Evolutionary conservation across 2,888 invertebrate species (phyloP).

Genomic region (Platerodrilus igneus): DNA sequence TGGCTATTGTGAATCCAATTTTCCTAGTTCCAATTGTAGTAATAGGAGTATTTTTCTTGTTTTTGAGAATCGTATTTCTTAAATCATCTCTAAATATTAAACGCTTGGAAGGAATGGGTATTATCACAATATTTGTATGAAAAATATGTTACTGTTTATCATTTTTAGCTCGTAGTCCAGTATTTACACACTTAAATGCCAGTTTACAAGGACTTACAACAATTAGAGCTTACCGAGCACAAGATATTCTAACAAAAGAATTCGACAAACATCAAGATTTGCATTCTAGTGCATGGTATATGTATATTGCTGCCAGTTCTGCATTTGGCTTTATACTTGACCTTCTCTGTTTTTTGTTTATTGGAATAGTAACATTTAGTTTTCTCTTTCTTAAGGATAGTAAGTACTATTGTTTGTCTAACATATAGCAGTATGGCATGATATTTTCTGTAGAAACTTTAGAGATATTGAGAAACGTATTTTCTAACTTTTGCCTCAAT

Average conservation of each 20-base stretch:
- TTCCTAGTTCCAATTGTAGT: slow-evolving; percentile 50
- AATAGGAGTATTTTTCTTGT: slow-evolving; percentile 57
- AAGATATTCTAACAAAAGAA: slow-evolving; percentile 57
- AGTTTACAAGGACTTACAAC: slow-evolving; percentile 75
- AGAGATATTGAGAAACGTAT: no score
- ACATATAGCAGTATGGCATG: slow-evolving; percentile 1
- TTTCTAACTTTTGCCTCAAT: no score
- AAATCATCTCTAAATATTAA: slow-evolving; percentile 67
- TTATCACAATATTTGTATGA: slow-evolving; percentile 36
- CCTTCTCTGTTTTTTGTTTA: slow-evolving; percentile 59
- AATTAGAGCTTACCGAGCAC: slow-evolving; percentile 70
- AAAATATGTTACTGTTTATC: slow-evolving; percentile 4
- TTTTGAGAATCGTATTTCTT: slow-evolving; percentile 61
- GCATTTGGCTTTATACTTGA: slow-evolving; percentile 65
- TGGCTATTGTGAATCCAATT: slow-evolving; percentile 53
- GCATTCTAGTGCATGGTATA: slow-evolving; percentile 64
- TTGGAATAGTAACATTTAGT: slow-evolving; percentile 61
- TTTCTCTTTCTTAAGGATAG: slow-evolving; percentile 52
- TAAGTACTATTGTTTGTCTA: slow-evolving; percentile 29
- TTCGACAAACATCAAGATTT: slow-evolving; percentile 57
- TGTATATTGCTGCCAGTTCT: slow-evolving; percentile 59
- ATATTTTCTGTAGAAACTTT: no score
- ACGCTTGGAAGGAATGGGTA: slow-evolving; percentile 62
- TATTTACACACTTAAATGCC: slow-evolving; percentile 76
- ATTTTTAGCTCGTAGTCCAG: slow-evolving; percentile 73